phyloP scores from a whole-genome alignment of 2,888 invertebrate species.

The Tachina fera region DNA sequence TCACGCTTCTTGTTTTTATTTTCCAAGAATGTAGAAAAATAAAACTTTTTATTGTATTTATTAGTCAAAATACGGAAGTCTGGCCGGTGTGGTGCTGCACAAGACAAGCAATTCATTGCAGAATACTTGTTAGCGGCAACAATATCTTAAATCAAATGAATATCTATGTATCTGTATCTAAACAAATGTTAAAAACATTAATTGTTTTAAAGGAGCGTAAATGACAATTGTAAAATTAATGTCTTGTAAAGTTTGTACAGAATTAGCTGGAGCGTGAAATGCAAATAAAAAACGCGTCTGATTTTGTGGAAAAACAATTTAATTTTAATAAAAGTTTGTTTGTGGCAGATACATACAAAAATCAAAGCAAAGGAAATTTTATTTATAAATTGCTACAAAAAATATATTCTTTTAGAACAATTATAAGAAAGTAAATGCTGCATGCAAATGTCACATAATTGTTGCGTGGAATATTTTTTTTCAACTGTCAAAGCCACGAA shows the following conservation, averaged over 20 bases:
- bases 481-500: slow-evolving; percentile 8
- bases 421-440: too few relatives aligned
- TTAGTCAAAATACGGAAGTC: slow-evolving; percentile 21
- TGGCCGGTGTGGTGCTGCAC: background rate
- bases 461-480: slow-evolving; percentile 18
- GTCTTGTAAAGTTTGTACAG: background rate
- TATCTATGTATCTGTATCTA: background rate
- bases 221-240: background rate
- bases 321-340: background rate
- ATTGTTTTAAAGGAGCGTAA: background rate
- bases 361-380: too few relatives aligned
- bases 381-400: too few relatives aligned
- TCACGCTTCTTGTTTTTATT: background rate
- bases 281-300: background rate
- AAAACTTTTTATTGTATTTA: slow-evolving; percentile 11
- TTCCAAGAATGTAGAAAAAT: slow-evolving; percentile 11
- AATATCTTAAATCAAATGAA: background rate
- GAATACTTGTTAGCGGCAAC: background rate
- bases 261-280: background rate
- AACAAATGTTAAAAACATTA: too few relatives aligned
- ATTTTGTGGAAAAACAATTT: background rate
- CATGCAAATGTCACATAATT: background rate
- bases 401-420: too few relatives aligned
- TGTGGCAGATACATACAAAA: background rate
- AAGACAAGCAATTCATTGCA: background rate